Percentiles rank a stretch among this genome's conserved stretches.
These are phyloP conservation scores for Acrocephalus arundinaceus DNA, from an alignment of 2,113 vertebrate species.

Conservation along the genomic window DNA sequence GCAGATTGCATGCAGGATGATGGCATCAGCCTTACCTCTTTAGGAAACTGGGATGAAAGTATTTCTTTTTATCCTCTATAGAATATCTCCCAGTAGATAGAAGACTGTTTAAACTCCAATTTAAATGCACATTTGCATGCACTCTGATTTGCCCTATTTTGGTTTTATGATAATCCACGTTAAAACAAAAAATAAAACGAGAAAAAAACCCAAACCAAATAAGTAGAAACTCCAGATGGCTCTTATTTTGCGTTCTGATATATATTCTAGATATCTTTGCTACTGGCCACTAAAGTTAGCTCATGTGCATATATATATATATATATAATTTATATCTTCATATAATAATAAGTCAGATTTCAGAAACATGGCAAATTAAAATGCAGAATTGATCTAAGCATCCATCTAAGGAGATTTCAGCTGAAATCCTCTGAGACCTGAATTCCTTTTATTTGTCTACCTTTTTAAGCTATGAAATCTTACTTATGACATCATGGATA, in stretches of 20 bases:
- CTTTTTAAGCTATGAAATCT: neutral
- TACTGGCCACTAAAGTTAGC: neutral
- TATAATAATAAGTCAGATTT: neutral
- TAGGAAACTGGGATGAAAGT: neutral
- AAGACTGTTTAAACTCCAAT: neutral
- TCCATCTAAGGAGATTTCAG: neutral
- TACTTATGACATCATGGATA: neutral
- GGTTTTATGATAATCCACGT: neutral
- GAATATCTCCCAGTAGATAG: neutral
- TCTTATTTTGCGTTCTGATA: neutral
- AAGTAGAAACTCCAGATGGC: neutral
- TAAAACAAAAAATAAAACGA: neutral
- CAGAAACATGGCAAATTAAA: neutral
- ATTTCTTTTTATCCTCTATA: neutral
- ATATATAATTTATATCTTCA: neutral
- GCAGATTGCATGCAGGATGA: neutral
- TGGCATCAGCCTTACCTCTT: neutral
- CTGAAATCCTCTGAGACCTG: neutral
- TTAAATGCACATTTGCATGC: neutral
- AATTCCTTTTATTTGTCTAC: neutral
- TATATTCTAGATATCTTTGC: neutral
- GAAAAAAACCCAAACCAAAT: neutral
- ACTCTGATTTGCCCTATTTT: neutral
- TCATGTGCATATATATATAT: neutral
- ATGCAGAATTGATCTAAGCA: neutral